Evolutionary conservation across 2,797 vertebrate genomes (phyloP), one percentile per base, ranked within the genome.

Genomic region (Peromyscus eremicus): DNA sequence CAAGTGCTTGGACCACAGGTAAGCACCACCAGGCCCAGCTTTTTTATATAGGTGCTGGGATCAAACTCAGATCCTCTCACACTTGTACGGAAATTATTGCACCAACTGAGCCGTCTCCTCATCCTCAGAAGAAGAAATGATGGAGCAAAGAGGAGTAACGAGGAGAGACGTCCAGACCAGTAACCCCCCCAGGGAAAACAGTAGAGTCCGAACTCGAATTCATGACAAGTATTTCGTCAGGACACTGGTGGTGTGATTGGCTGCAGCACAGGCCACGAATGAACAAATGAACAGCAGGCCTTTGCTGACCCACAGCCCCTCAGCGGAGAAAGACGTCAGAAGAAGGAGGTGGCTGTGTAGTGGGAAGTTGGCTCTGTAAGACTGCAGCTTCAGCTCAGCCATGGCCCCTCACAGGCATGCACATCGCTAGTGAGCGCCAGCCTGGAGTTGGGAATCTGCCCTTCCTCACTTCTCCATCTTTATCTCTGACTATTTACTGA

Each of bases 101-200:
- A n/a, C 34, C 76, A 52, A 52, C 77, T 55, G 32, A 23, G 49
- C 8, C 49, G 23, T 55, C 77, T 80, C 32, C 77, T 55, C 49
- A 55, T 34, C 17, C 49, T 55, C 77, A n/a, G 49, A 49, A 84
- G n/a, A 86, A 94, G 43, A 92, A 94, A 92, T 73, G 9, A 68
- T 49, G n/a, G 76, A 82, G 46, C 40, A 79, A 71, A 79, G 10
- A 91, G 4, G 43, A 57, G 3, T 90, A 90, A 80, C 27, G 3
- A 32, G 27, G 14, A 71, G 34, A 57, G 5, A 81, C 49, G 75
- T 86, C 73, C 32, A 96, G 62, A 52, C 19, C 84, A 92, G 21
- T 71, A 25, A 84, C 68, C 60, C 93, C 60, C 93, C 62, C 52
- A 32, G 76, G 70, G 70, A 70, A 95, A 96, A 79, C 19, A 40